Evolutionary conservation across 2,113 vertebrate species (phyloP).

Genomic region (Capreolus pygargus): DNA sequence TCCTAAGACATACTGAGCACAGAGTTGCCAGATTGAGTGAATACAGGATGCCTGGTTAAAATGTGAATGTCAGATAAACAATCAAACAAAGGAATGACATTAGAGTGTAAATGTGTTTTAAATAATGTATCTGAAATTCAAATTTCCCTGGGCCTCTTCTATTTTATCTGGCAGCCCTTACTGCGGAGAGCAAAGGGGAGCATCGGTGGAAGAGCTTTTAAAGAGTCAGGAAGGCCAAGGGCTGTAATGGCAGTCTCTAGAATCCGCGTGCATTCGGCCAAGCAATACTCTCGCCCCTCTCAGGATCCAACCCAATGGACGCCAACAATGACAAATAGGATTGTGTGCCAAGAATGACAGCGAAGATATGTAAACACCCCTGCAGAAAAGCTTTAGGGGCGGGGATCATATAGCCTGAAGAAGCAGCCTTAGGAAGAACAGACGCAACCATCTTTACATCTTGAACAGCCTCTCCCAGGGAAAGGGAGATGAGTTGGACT

Average conservation of each 20-base stretch:
- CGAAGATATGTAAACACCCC: neutral
- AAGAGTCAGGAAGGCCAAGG: neutral
- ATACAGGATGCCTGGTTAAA: neutral
- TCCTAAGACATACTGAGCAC: neutral
- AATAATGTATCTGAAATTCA: neutral
- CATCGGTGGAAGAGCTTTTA: neutral
- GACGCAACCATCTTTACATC: neutral
- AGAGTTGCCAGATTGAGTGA: neutral
- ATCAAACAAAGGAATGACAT: neutral
- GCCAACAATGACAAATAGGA: neutral
- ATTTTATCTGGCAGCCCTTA: neutral
- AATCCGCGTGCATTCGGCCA: neutral
- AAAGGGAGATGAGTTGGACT: neutral
- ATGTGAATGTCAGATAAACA: neutral
- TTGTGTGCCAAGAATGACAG: neutral
- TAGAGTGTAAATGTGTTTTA: neutral
- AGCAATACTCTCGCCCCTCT: neutral
- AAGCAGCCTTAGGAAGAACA: neutral
- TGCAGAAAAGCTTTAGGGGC: neutral
- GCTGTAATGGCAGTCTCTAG: neutral
- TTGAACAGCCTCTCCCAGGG: neutral
- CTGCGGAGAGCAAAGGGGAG: neutral
- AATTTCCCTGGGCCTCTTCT: fast-evolving
- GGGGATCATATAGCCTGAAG: neutral
- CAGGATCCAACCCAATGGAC: neutral